Evolutionary conservation across 2,113 vertebrate species (phyloP), one percentile per base, ranked within the genome.

Genomic region (Lycocorax pyrrhopterus): DNA sequence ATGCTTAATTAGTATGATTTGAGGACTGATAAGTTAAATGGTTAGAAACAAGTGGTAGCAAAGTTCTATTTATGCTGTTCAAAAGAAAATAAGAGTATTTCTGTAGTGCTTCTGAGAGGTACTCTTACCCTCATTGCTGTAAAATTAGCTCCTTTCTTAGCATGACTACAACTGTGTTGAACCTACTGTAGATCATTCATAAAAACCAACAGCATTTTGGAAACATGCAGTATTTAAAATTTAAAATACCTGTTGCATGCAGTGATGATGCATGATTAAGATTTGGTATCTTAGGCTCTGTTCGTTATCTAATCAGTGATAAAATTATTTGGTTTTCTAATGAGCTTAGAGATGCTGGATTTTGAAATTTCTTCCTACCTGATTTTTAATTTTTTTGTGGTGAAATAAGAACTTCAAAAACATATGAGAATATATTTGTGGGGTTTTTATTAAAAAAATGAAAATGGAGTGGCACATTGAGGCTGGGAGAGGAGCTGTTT

Each of bases 1-100:
- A 83, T 6, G 8, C 75, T 96, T 95, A 93, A 96, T 95, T 96
- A 96, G 68, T 90, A 53, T 84, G 92, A 96, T 96, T 94, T 93
- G 92, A 91, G 85, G 93, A 96, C 88, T 93, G 92, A 96, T 97
- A 96, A 89, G 87, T 93, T 94, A 83, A 96, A 94, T 59, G 51
- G 87, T 23, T 87, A 86, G 83, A 79, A 95, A 86, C 68, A 93
- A 92, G 75, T 77, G 67, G 90, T 87, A 93, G 81, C 90, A 94
- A 86, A 96, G 68, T 87, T 96, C 35, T 84, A 37, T 74, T 85
- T 89, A 74, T 93, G 30, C 51, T 80, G 52, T 71, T 96, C 33
- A 71, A 82, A 89, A 53, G 51, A 94, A 94, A 94, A 87, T 47
- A 51, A 32, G 35, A 58, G 26, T 10, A 33, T 95, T 96, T 86